Percentiles rank a stretch among this genome's conserved stretches.
Conservation (phyloP, 2,888 invertebrate species). For the Netelia inedita region DNA sequence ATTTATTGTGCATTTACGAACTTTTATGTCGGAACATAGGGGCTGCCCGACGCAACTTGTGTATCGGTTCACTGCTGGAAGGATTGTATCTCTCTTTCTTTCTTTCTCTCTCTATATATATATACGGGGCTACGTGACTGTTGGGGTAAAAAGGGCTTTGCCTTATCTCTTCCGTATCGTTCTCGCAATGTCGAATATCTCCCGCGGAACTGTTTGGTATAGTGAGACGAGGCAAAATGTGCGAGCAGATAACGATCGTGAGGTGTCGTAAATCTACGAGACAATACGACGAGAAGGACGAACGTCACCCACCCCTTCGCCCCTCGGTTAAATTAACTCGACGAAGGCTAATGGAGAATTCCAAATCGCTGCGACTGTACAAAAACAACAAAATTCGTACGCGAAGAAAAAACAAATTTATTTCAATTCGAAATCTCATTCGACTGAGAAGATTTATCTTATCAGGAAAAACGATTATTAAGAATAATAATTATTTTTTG, state of each 20-base stretch:
- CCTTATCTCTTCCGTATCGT: conserved; percentile 8
- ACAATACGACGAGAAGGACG: conserved; percentile 9
- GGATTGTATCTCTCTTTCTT: neutral
- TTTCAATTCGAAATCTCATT: no score
- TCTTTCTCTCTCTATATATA: neutral
- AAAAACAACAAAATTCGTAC: no score
- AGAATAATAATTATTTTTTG: no score
- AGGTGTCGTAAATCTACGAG: conserved; percentile 32
- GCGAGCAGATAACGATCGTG: conserved; percentile 22
- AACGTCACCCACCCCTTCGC: neutral
- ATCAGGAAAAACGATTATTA: no score
- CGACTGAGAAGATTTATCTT: no score
- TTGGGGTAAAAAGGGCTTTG: conserved; percentile 12
- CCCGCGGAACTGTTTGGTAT: neutral
- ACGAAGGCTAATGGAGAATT: neutral
- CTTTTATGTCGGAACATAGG: conserved; percentile 30
- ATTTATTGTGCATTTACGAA: conserved; percentile 43
- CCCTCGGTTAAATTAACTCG: neutral
- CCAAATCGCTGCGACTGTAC: neutral
- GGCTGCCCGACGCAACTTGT: neutral
- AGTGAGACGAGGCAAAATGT: conserved; percentile 13
- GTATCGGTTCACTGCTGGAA: conserved; percentile 12
- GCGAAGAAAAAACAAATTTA: no score
- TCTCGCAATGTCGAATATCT: conserved; percentile 12
- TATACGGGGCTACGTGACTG: neutral